Evolutionary conservation across 2,113 vertebrate genomes (phyloP).

Genomic region (Pitta sordida): DNA sequence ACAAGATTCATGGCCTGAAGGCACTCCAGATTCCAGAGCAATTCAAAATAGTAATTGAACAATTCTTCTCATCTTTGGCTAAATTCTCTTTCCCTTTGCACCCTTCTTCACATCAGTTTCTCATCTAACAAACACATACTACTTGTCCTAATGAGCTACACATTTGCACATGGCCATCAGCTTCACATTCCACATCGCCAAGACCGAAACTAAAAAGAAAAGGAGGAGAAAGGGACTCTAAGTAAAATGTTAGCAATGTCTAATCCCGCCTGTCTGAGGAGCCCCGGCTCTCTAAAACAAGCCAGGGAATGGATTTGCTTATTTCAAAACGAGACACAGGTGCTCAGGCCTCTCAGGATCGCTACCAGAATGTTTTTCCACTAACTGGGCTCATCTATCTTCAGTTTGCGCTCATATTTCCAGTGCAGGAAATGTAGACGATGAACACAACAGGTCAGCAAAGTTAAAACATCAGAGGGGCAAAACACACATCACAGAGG

Average conservation of each 20-base stretch:
- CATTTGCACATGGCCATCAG: not conserved
- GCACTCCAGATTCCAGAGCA: not conserved
- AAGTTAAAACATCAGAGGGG: not conserved
- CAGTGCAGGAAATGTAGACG: not conserved
- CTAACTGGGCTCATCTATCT: not conserved
- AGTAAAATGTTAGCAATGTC: not conserved
- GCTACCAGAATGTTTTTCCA: not conserved
- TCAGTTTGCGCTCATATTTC: not conserved
- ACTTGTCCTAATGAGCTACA: not conserved
- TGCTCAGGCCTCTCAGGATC: not conserved
- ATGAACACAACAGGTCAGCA: not conserved
- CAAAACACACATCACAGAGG: not conserved
- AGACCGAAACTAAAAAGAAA: not conserved
- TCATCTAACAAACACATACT: not conserved
- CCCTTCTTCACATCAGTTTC: not conserved
- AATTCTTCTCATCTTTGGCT: not conserved
- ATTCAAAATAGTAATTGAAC: not conserved
- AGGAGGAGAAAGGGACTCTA: rapidly evolving
- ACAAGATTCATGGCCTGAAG: not conserved
- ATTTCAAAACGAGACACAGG: not conserved
- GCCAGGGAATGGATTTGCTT: not conserved
- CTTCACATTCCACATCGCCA: not conserved
- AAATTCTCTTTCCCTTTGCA: not conserved
- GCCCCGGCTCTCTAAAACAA: not conserved
- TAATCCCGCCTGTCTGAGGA: not conserved